Evolutionary conservation across 2,797 vertebrate genomes (phyloP).

Genomic region (Eutrigla gurnardus): DNA sequence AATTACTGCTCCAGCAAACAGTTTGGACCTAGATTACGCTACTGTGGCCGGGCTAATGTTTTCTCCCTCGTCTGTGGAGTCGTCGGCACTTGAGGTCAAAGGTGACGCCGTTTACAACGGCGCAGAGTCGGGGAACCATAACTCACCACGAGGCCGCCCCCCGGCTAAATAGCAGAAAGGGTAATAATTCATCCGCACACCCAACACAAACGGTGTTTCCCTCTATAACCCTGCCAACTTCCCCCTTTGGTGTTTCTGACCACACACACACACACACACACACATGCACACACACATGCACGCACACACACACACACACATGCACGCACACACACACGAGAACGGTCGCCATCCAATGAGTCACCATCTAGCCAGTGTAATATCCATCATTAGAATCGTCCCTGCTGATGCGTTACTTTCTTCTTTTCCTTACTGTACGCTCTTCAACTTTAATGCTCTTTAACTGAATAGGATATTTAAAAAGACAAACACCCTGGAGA

Average conservation of each 20-base stretch:
- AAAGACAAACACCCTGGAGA: conserved; percentile 65
- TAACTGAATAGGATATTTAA: conserved; percentile 42
- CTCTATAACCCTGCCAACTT: conserved; percentile 75
- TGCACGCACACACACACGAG: conserved; percentile 41
- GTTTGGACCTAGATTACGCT: conserved; percentile 53
- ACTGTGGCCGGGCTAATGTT: conserved; percentile 44
- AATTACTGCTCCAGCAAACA: conserved; percentile 68
- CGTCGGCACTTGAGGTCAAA: conserved; percentile 51
- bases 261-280: conserved; percentile 19
- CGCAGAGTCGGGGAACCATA: conserved; percentile 60
- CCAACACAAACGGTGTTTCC: conserved; percentile 76
- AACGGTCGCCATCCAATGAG: conserved; percentile 62
- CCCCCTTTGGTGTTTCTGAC: conserved; percentile 66
- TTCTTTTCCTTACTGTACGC: conserved; percentile 29
- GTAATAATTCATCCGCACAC: conserved; percentile 83
- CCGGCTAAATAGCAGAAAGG: conserved; percentile 79
- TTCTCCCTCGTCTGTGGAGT: conserved; percentile 30
- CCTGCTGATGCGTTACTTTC: conserved; percentile 70
- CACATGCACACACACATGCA: conserved; percentile 16
- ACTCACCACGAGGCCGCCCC: conserved; percentile 66
- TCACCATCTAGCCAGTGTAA: conserved; percentile 68
- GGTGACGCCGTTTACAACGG: conserved; percentile 75
- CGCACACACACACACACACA: conserved; percentile 16
- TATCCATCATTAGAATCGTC: conserved; percentile 71
- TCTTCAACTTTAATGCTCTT: conserved; percentile 49